Conservation (phyloP, 2,113 vertebrate genomes). For the Marmota flaviventris region DNA sequence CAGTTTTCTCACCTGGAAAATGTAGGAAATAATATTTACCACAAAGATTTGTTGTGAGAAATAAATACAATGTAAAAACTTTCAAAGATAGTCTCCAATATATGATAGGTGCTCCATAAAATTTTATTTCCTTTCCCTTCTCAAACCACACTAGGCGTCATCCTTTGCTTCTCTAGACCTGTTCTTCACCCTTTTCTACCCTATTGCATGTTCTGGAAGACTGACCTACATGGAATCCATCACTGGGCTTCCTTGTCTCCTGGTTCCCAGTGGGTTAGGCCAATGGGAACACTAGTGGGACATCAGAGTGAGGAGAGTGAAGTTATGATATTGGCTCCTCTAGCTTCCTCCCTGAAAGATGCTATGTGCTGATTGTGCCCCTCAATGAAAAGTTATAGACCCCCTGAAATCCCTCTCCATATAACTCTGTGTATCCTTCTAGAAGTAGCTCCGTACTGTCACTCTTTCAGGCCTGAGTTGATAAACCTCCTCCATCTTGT, state of each 20-base stretch:
- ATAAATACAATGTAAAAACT: background rate
- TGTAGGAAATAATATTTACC: background rate
- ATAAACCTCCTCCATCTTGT: background rate
- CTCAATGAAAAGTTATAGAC: background rate
- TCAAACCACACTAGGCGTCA: background rate
- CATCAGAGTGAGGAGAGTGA: background rate
- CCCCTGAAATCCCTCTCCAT: background rate
- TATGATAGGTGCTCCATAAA: background rate
- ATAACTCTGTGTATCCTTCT: background rate
- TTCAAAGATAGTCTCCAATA: slow-evolving; percentile 16
- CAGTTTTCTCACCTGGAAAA: slow-evolving; percentile 24
- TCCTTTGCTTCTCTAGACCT: background rate
- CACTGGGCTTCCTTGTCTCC: background rate
- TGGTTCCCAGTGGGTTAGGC: background rate
- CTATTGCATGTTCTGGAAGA: background rate
- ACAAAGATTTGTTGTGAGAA: background rate
- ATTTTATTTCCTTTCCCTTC: background rate
- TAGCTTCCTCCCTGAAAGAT: background rate
- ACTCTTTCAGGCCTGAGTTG: background rate
- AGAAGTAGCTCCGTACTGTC: background rate
- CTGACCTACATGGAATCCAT: background rate
- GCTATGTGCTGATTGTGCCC: background rate
- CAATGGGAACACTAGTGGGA: background rate
- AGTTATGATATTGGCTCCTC: background rate
- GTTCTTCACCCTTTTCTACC: background rate